These are phyloP conservation scores for Blastobasis adustella DNA, from an alignment of 2,888 invertebrate species.

Conservation along the genomic window DNA sequence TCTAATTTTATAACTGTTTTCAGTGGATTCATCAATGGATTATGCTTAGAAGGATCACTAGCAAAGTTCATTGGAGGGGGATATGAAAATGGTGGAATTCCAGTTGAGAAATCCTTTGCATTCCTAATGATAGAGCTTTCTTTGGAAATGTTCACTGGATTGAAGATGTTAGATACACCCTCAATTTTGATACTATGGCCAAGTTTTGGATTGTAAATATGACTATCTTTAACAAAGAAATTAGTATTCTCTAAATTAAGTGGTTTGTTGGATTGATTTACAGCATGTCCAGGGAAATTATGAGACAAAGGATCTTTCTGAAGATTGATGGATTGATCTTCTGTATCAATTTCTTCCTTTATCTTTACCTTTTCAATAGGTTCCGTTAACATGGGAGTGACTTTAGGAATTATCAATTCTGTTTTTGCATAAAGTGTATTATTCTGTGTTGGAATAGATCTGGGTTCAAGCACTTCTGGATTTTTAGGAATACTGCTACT, in stretches of 20 bases:
- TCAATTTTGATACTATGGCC: conserved; percentile 63
- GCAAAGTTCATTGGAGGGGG: conserved; percentile 53
- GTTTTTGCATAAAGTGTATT: conserved; percentile 69
- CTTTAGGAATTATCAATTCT: conserved; percentile 77
- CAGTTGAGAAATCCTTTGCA: conserved; percentile 56
- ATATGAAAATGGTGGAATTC: conserved; percentile 58
- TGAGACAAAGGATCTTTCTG: conserved; percentile 65
- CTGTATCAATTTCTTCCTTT: conserved; percentile 66
- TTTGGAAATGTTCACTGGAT: conserved; percentile 59
- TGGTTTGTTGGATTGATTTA: conserved; percentile 54
- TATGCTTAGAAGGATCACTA: conserved; percentile 60
- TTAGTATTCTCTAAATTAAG: conserved; percentile 64
- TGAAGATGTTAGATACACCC: conserved; percentile 58
- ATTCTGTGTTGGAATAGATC: conserved; percentile 38
- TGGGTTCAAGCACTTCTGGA: conserved; percentile 42
- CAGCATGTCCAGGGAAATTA: conserved; percentile 51
- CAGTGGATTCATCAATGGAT: conserved; percentile 58
- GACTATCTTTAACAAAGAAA: conserved; percentile 65
- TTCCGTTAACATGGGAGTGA: conserved; percentile 70
- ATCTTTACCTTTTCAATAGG: conserved; percentile 66
- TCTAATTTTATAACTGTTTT: conserved; percentile 70
- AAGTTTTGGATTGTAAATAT: conserved; percentile 61
- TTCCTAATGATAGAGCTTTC: conserved; percentile 60
- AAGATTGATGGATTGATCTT: conserved; percentile 54
- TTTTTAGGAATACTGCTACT: conserved; percentile 36